Percentiles rank a stretch among this genome's conserved stretches.
Conservation (phyloP, 2,888 invertebrate species). For the Xestoiulus laeticollis region DNA sequence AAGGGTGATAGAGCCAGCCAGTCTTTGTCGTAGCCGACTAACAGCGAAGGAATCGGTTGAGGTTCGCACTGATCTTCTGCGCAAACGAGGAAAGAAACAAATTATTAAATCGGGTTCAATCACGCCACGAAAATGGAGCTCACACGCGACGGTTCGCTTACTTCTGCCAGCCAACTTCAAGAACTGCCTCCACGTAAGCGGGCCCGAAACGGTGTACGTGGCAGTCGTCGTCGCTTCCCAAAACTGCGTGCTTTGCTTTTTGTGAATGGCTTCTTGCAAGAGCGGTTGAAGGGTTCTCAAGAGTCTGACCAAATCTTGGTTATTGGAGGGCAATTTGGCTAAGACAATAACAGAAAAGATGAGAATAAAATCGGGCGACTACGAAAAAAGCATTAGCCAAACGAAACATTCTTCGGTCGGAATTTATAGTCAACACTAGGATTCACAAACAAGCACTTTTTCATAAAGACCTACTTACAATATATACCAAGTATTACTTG, state of each 20-base stretch:
- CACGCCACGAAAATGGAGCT: too few relatives aligned
- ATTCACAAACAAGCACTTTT: too few relatives aligned
- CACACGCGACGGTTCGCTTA: slow-evolving; percentile 58
- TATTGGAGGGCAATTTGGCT: slow-evolving; percentile 74
- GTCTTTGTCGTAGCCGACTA: slow-evolving; percentile 94
- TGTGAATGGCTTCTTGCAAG: slow-evolving; percentile 94
- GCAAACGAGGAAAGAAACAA: slow-evolving; percentile 64
- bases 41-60: slow-evolving; percentile 92
- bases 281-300: slow-evolving; percentile 91
- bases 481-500: too few relatives aligned
- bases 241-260: slow-evolving; percentile 78
- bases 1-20: slow-evolving; percentile 95
- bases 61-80: slow-evolving; percentile 96
- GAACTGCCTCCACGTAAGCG: slow-evolving; percentile 98
- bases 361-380: not conserved
- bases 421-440: too few relatives aligned
- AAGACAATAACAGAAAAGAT: not conserved
- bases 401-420: not conserved
- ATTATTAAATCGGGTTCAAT: not conserved
- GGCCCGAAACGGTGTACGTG: slow-evolving; percentile 89
- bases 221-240: slow-evolving; percentile 94
- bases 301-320: slow-evolving; percentile 88
- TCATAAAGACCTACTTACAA: too few relatives aligned
- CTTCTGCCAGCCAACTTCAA: slow-evolving; percentile 92
- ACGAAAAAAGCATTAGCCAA: not conserved